Evolutionary conservation across 2,113 vertebrate genomes (phyloP), one percentile per base, ranked within the genome.

Genomic region (Sinocyclocheilus anophthalmus): DNA sequence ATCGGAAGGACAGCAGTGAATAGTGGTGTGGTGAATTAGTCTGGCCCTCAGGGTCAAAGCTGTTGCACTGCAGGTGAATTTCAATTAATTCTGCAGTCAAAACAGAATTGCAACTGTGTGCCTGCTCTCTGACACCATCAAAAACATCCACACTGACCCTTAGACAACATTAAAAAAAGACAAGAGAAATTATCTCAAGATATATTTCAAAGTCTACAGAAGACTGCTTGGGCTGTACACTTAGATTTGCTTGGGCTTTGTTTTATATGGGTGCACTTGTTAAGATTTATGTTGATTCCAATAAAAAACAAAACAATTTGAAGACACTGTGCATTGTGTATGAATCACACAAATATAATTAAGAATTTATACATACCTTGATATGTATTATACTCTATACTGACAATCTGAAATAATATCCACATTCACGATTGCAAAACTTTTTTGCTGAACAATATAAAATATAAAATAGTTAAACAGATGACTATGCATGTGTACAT

Each of bases 131-230:
- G 48, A 80, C 84, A 80, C 22, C 42, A 13, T 70, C 72, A 80
- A 72, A 85, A 77, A 55, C 57, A 73, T 70, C 39, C n/a, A 26
- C 67, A 13, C 37, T 77, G 76, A 70, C 76, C 84, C 67, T n/a
- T 42, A 16, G 53, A 5, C 45, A 37, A 18, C 24, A 20, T 84
- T 6, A 75, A 72, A 37, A 26, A 48, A 50, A 22, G 8, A 16
- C 4, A 26, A 48, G 5, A n/a, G 6, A 42, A 70, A 22, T 45
- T 7, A 57, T n/a, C n/a, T 16, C 24, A 26, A 76, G 18, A 20
- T 65, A 63, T n/a, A 20, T 2, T 16, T 20, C 20, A 84, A 33
- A 8, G 2, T 37, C 67, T 70, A 33, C 30, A 33, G 30, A 3
- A 37, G 67, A 37, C 1, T 37, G 7, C 30, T 20, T 45, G 42